Evolutionary conservation across 35 echinoderm and acorn worm genomes (phyloP), one percentile per base, ranked within the genome.

Genomic region (Holothuria glaberrima): DNA sequence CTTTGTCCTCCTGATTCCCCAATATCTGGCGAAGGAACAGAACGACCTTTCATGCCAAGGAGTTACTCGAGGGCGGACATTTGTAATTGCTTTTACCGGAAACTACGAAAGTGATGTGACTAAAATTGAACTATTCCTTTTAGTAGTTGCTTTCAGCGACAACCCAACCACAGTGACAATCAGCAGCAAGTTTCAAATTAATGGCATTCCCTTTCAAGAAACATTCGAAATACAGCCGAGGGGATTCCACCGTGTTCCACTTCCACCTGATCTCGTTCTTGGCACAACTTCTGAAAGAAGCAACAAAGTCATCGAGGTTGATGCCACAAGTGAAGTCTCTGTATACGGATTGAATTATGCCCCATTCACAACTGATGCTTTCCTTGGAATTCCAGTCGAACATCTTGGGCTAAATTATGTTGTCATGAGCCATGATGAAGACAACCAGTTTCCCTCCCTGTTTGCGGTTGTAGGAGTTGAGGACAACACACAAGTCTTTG

Each of bases 81-180:
- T n/a, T n/a, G n/a, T n/a, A n/a, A n/a, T n/a, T n/a, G n/a, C n/a
- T n/a, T n/a, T n/a, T n/a, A n/a, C n/a, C n/a, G n/a, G n/a, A n/a
- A n/a, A n/a, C n/a, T n/a, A n/a, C n/a, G n/a, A n/a, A n/a, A n/a
- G n/a, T n/a, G n/a, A n/a, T n/a, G n/a, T n/a, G n/a, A n/a, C n/a
- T n/a, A n/a, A n/a, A n/a, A n/a, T n/a, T n/a, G n/a, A n/a, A n/a
- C n/a, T n/a, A n/a, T n/a, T n/a, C n/a, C 80, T 94, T 22, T 35
- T 86, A 33, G 92, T 94, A 4, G 92, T 94, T 18, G 77, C 92
- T 7, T 94, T 94, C 48, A 90, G 92, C 74, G 68, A 94, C 69
- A 21, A 90, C n/a, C 28, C 33, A 86, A 94, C 92, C 17, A 59
- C 64, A 32, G 92, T 90, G 14, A 90, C 92, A n/a, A 86, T 94